Conservation (phyloP, 1,140 invertebrate genomes). For the Drosophila orena region DNA sequence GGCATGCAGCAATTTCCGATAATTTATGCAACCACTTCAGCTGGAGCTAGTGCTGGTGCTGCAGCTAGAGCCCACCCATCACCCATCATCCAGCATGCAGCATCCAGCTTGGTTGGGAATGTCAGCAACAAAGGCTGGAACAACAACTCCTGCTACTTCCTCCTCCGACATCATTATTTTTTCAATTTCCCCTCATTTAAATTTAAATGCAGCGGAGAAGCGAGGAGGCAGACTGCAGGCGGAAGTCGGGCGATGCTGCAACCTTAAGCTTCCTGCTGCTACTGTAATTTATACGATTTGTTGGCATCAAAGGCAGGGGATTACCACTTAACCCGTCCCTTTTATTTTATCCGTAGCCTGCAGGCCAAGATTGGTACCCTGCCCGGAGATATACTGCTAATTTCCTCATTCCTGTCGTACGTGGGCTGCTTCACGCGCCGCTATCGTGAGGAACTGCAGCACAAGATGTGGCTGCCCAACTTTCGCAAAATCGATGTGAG, state of each 20-base stretch:
- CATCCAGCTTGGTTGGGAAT: constrained; percentile 7
- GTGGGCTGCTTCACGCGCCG: constrained; percentile 96
- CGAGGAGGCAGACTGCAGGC: neutral
- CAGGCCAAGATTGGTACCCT: constrained; percentile 89
- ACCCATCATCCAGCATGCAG: neutral
- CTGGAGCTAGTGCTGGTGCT: neutral
- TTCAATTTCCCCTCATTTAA: constrained; percentile 81
- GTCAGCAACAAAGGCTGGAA: constrained; percentile 29
- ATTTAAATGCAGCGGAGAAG: constrained; percentile 43
- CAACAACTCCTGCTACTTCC: constrained; percentile 40
- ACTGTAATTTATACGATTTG: constrained; percentile 65
- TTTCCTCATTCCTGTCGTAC: constrained; percentile 97
- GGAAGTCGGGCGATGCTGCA: constrained; percentile 26
- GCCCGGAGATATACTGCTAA: constrained; percentile 95
- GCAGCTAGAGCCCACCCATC: constrained; percentile 8
- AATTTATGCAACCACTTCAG: constrained; percentile 64
- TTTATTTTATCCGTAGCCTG: constrained; percentile 72
- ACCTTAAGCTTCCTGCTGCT: constrained; percentile 46
- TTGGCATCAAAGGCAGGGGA: constrained; percentile 40
- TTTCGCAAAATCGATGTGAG: constrained; percentile 85
- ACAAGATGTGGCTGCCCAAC: constrained; percentile 89
- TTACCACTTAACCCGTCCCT: constrained; percentile 10
- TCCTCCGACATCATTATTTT: constrained; percentile 72
- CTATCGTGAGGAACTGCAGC: constrained; percentile 93
- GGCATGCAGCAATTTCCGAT: constrained; percentile 70